Percentiles rank a stretch among this genome's conserved stretches.
phyloP scores from a whole-genome alignment of 2,797 vertebrate genomes.

The Mycteria americana region DNA sequence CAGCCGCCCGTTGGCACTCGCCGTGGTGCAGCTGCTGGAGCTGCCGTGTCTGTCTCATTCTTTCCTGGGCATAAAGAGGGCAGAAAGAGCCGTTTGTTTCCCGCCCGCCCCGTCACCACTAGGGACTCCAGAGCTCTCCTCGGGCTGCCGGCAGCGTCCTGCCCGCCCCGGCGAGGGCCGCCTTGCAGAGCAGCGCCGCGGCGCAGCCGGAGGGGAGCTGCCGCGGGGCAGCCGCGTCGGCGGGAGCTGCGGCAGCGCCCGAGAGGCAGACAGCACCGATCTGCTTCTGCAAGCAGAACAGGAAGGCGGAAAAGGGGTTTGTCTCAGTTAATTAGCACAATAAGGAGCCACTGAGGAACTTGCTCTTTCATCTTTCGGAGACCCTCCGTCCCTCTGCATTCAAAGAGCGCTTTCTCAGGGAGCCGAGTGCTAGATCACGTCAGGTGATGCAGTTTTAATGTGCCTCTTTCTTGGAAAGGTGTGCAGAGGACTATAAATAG shows the following conservation, averaged over 20 bases:
- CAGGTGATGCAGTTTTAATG: slow-evolving; percentile 39
- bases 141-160: neutral
- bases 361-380: neutral
- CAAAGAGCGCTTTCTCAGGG: neutral
- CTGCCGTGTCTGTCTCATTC: neutral
- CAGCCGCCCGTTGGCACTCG: neutral
- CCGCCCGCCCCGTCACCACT: neutral
- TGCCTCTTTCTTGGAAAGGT: neutral
- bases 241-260: neutral
- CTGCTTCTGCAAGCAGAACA: neutral
- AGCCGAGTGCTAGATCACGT: neutral
- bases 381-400: neutral
- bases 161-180: neutral
- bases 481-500: slow-evolving; percentile 40
- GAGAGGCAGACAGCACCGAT: neutral
- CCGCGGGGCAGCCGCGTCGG: neutral
- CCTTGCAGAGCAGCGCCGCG: neutral
- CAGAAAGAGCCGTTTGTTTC: neutral
- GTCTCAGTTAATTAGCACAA: neutral
- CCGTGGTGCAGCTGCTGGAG: neutral
- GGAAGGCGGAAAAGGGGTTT: neutral
- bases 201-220: neutral
- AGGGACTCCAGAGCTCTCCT: neutral
- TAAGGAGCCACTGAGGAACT: neutral
- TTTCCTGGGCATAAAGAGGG: neutral